Base-by-base conservation (phyloP, 2,888 invertebrate genomes). In the Xylota sylvarum region DNA sequence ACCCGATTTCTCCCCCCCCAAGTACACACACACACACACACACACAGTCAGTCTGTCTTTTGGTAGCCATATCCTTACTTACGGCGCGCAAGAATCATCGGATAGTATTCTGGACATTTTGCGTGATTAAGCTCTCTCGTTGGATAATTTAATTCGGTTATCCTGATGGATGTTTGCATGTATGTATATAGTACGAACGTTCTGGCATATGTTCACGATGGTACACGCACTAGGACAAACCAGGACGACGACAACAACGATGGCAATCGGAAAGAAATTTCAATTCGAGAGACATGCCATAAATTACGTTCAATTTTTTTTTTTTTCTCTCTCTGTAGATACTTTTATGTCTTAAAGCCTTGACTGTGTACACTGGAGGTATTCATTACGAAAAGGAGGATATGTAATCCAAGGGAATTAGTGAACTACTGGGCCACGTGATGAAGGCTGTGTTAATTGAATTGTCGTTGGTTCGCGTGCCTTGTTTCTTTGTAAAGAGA, bases 401-500 rank as follows among this genome's bases (percentile, higher is more conserved):
- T 43, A 55, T 76, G 74, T 82, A 82, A 82, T 81, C 82, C 82
- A 62, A 62, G 73, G 73, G 77, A 82, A 82, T 86, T 86, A 82
- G 82, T 77, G 69, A 78, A 77, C 43, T 43, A n/a, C 40, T 5
- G 14, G 81, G 62, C 76, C 81, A 86, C 77, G 86, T 86, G 86
- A 73, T 86, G 86, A 86, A 73, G 77, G 69, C 82, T 77, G 69
- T 82, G 77, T 86, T 86, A 82, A 86, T 86, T 86, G 86, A 82
- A 82, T 86, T 86, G 86, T 86, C 82, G 72, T 86, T 82, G 60
- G 86, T 77, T 86, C 80, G 82, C 77, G 86, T 86, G 86, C 79
- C 48, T 58, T 62, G 60, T 60, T 73, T 56, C 62, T 60, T 37
- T 19, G 40, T 1, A 17, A n/a, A 17, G 50, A 46, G 52, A 23